Evolutionary conservation across 2,113 vertebrate genomes (phyloP).

Genomic region (Vidua macroura): DNA sequence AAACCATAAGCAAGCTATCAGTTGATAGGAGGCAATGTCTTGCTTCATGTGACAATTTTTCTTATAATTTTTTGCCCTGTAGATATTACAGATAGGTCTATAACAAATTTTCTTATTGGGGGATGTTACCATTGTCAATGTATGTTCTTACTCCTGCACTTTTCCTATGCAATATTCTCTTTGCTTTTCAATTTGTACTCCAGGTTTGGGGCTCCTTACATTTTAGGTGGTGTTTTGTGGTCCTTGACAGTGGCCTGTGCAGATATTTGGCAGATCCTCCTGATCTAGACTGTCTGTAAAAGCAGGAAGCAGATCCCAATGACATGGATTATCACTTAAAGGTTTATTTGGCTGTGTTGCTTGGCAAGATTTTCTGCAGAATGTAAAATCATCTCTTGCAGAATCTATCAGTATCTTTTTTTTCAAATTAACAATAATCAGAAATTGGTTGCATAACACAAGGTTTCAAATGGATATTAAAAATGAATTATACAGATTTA

Average conservation of each 20-base stretch:
- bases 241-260: neutral
- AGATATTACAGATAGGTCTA: neutral
- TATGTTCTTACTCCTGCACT: neutral
- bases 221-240: neutral
- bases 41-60: neutral
- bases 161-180: neutral
- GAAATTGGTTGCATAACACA: neutral
- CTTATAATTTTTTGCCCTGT: neutral
- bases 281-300: neutral
- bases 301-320: neutral
- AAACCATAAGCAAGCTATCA: neutral
- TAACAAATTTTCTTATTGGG: neutral
- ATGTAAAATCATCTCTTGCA: neutral
- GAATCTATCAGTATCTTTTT: neutral
- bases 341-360: neutral
- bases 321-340: neutral
- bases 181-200: neutral
- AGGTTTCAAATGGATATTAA: neutral
- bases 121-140: neutral
- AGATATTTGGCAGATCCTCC: neutral
- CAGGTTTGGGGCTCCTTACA: neutral
- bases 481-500: neutral
- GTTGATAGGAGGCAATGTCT: neutral
- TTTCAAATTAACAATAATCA: neutral
- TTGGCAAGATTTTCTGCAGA: neutral